Conservation (phyloP, 2,797 vertebrate genomes). For the Scyliorhinus canicula region DNA sequence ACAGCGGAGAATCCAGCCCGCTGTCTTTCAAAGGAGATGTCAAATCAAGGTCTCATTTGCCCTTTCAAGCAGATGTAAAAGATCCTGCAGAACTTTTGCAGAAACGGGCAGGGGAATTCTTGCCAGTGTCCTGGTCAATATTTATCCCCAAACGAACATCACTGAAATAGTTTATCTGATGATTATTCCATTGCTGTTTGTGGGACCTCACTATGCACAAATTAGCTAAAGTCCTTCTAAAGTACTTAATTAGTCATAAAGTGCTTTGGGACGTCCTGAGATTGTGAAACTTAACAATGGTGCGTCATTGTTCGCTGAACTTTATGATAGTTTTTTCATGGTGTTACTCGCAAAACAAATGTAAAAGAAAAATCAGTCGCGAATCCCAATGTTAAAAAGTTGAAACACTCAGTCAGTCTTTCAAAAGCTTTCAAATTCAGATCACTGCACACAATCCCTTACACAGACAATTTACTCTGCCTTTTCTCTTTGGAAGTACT, state of each 20-base stretch:
- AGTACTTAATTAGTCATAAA: too few relatives aligned
- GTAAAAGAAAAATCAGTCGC: not conserved
- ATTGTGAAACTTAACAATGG: too few relatives aligned
- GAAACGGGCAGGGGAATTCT: not conserved
- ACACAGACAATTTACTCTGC: not conserved
- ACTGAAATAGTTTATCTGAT: not conserved
- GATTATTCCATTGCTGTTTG: not conserved
- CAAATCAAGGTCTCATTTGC: not conserved
- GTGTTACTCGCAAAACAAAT: not conserved
- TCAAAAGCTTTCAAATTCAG: not conserved
- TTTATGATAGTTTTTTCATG: not conserved
- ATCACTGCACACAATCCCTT: not conserved
- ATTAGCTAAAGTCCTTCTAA: too few relatives aligned
- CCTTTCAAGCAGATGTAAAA: not conserved
- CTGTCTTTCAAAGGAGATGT: too few relatives aligned
- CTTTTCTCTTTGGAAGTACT: not conserved
- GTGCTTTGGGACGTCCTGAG: too few relatives aligned
- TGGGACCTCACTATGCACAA: not conserved
- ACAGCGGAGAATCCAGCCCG: too few relatives aligned
- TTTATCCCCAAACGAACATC: not conserved
- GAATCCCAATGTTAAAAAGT: not conserved
- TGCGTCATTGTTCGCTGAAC: too few relatives aligned
- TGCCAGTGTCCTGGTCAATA: not conserved
- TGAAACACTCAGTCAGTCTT: not conserved
- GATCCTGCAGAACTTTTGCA: not conserved